Conservation (phyloP, 2,113 vertebrate genomes). For the Brachyhypopomus gauderio region DNA sequence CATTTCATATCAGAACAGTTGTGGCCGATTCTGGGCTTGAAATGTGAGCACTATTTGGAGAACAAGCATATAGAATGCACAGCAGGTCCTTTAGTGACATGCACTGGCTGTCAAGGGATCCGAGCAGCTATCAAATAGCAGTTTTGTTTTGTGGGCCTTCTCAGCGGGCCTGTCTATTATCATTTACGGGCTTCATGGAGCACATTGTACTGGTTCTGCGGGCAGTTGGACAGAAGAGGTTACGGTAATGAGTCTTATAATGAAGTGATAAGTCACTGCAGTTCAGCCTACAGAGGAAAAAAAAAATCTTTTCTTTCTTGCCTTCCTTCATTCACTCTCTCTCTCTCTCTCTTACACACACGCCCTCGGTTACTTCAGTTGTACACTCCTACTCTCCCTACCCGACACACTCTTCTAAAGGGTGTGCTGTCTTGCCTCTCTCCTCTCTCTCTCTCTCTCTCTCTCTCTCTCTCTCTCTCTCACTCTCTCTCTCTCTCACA, state of each 20-base stretch:
- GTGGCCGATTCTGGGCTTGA: neutral
- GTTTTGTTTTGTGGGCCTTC: slow-evolving; percentile 4
- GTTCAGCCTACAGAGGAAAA: slow-evolving; percentile 29
- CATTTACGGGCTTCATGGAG: slow-evolving; percentile 39
- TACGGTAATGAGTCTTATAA: slow-evolving; percentile 42
- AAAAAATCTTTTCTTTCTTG: slow-evolving; percentile 24
- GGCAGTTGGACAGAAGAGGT: slow-evolving; percentile 40
- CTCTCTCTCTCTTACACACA: neutral
- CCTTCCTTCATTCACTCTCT: slow-evolving; percentile 11
- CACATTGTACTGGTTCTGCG: slow-evolving; percentile 28
- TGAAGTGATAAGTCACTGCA: slow-evolving; percentile 39
- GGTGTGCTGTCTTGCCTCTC: slow-evolving; percentile 3
- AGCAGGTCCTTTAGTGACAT: neutral
- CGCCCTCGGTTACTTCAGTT: neutral
- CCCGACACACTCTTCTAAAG: slow-evolving; percentile 28
- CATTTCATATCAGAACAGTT: neutral
- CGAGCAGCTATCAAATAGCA: slow-evolving; percentile 10
- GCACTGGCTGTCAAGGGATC: neutral
- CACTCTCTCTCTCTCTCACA: slow-evolving; percentile 1
- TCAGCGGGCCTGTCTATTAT: slow-evolving; percentile 20
- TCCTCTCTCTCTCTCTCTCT: slow-evolving; percentile 27
- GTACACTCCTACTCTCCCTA: slow-evolving; percentile 1
- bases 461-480: slow-evolving; percentile 20
- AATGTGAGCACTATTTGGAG: neutral
- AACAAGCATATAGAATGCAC: neutral